These are phyloP conservation scores for Copidosoma aretas DNA, from an alignment of 2,888 invertebrate genomes.

Conservation along the genomic window DNA sequence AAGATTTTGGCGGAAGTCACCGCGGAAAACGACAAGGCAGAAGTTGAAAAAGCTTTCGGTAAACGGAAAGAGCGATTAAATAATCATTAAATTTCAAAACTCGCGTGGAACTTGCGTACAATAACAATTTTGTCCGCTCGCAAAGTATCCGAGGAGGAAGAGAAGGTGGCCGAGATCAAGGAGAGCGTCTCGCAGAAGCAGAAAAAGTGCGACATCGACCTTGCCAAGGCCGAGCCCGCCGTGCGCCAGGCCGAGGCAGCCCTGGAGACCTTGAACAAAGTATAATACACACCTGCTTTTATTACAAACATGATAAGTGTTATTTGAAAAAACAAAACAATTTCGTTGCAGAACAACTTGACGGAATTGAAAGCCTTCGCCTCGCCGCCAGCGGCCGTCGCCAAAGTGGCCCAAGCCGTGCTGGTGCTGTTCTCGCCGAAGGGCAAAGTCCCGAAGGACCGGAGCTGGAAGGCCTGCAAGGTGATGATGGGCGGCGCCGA, in stretches of 20 bases:
- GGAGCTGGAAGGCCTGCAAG: conserved; percentile 91
- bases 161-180: conserved; percentile 87
- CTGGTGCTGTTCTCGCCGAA: conserved; percentile 82
- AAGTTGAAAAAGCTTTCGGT: conserved; percentile 83
- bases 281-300: no score
- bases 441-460: conserved; percentile 88
- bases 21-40: conserved; percentile 89
- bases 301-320: no score
- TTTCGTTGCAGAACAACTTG: conserved; percentile 72
- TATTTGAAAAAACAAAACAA: not conserved
- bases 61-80: no score
- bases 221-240: conserved; percentile 91
- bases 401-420: conserved; percentile 86
- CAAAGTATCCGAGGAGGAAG: conserved; percentile 81
- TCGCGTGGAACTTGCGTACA: not conserved
- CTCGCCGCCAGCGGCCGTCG: conserved; percentile 87
- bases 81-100: not conserved
- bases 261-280: conserved; percentile 88
- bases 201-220: conserved; percentile 85
- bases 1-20: conserved; percentile 85
- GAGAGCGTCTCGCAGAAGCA: conserved; percentile 86
- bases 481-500: conserved; percentile 93
- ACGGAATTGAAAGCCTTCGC: conserved; percentile 95
- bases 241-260: conserved; percentile 88
- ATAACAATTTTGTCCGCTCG: not conserved